phyloP scores from a whole-genome alignment of 2,888 invertebrate species.

The Hoplodrina ambigua region DNA sequence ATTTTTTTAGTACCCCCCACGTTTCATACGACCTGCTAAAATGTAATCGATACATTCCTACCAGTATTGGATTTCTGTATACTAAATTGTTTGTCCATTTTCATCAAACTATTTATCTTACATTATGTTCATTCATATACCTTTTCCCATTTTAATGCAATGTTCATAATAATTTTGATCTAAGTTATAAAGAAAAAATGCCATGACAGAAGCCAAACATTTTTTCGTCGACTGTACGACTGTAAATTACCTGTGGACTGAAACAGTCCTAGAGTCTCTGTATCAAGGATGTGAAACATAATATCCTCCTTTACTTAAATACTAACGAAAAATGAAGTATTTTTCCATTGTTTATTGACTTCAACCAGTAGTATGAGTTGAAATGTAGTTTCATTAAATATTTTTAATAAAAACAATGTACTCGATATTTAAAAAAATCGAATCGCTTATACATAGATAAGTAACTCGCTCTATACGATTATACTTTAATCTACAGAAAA shows the following conservation, averaged over 20 bases:
- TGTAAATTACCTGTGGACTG: conserved; percentile 4
- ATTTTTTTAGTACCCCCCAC: conserved; percentile 57
- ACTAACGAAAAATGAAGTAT: conserved; percentile 13
- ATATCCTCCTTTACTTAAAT: conserved; percentile 3
- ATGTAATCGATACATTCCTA: conserved; percentile 81
- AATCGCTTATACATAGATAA: conserved; percentile 26
- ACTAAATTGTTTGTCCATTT: conserved; percentile 62
- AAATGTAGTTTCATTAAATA: conserved; percentile 23
- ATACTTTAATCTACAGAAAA: conserved; percentile 21
- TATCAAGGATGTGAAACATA: conserved; percentile 3
- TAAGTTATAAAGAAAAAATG: background rate
- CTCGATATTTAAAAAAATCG: conserved; percentile 37
- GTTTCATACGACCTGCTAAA: conserved; percentile 47
- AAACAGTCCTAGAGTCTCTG: background rate
- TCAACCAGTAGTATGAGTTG: conserved; percentile 38
- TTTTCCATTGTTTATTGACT: conserved; percentile 22
- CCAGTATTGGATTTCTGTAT: conserved; percentile 79
- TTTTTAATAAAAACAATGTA: conserved; percentile 37
- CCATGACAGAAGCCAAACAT: background rate
- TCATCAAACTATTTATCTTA: conserved; percentile 54
- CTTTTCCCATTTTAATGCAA: conserved; percentile 4
- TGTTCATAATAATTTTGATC: conserved; percentile 3
- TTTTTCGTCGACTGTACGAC: background rate
- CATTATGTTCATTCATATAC: conserved; percentile 33
- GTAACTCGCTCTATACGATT: conserved; percentile 15